A percentile compares a stretch with the other conserved stretches of the same genome.
Evolutionary conservation across 1,140 invertebrate genomes (phyloP).

Genomic region (Cheumatopsyche charites): DNA sequence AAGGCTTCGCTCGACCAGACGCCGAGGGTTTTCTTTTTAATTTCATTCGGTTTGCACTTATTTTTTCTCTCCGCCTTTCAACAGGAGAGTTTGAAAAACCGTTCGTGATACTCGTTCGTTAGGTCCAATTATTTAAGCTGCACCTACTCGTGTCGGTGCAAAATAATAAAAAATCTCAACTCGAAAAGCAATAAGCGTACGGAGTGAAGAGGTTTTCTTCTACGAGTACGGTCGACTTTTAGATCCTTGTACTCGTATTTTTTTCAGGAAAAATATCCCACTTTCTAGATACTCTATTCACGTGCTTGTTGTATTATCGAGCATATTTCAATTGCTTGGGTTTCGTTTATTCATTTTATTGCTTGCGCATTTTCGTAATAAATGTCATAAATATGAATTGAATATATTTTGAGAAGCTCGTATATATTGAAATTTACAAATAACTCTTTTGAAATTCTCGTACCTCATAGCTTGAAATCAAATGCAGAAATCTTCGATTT

Average conservation of each 20-base stretch:
- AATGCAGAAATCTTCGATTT: too few species aligned
- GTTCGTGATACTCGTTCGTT: conserved; percentile 44
- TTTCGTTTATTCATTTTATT: conserved; percentile 9
- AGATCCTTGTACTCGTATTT: conserved; percentile 15
- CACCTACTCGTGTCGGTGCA: conserved; percentile 1
- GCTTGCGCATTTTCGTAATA: background rate
- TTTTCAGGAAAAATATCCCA: background rate
- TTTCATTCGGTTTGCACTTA: too few species aligned
- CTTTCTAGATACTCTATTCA: conserved; percentile 1
- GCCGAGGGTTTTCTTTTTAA: conserved; percentile 13
- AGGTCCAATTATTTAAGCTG: conserved; percentile 42
- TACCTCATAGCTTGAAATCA: too few species aligned
- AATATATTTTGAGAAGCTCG: too few species aligned
- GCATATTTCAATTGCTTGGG: background rate
- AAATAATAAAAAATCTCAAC: conserved; percentile 15
- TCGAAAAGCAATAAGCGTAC: conserved; percentile 1
- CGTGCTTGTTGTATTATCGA: conserved; percentile 6
- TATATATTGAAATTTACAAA: too few species aligned
- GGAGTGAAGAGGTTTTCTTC: background rate
- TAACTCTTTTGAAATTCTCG: too few species aligned
- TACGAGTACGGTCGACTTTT: conserved; percentile 17
- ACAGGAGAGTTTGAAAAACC: background rate
- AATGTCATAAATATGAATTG: too few species aligned
- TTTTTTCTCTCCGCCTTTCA: too few species aligned
- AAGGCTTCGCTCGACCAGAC: conserved; percentile 17